Evolutionary conservation across 2,797 vertebrate genomes (phyloP).

Genomic region (Chiropotes sagulatus): DNA sequence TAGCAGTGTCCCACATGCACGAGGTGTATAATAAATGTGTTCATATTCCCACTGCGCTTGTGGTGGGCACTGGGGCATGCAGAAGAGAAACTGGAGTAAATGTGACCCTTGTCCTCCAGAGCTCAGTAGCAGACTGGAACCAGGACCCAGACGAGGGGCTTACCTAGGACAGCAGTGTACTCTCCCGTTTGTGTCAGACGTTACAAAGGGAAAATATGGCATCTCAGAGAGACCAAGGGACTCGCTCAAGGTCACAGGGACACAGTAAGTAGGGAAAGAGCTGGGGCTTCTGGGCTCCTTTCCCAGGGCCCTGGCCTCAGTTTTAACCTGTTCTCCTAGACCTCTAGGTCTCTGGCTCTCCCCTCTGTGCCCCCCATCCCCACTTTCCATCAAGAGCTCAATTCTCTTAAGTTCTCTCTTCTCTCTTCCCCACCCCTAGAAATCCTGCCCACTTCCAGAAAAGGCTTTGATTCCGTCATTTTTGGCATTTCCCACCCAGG

Average conservation of each 20-base stretch:
- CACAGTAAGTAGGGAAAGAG: not conserved
- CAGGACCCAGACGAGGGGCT: not conserved
- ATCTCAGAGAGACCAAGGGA: not conserved
- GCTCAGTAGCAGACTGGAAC: accelerated
- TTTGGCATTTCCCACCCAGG: not conserved
- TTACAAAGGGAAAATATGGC: not conserved
- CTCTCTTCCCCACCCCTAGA: not conserved
- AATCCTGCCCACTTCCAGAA: not conserved
- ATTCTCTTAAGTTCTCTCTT: not conserved
- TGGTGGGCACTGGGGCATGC: not conserved
- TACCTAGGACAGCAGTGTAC: accelerated
- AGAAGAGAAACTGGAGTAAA: not conserved
- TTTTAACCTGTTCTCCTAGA: not conserved
- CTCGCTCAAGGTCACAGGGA: not conserved
- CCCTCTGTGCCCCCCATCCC: not conserved
- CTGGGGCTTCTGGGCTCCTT: accelerated
- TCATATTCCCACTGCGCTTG: not conserved
- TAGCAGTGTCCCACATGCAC: not conserved
- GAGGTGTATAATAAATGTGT: not conserved
- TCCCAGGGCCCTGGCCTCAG: not conserved
- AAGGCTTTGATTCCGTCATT: not conserved
- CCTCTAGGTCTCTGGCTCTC: accelerated
- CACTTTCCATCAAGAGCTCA: not conserved
- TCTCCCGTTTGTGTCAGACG: accelerated
- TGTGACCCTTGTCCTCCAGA: not conserved